Evolutionary conservation across 2,113 vertebrate species (phyloP), one percentile per base, ranked within the genome.

Genomic region (Pachypanchax playfairii): DNA sequence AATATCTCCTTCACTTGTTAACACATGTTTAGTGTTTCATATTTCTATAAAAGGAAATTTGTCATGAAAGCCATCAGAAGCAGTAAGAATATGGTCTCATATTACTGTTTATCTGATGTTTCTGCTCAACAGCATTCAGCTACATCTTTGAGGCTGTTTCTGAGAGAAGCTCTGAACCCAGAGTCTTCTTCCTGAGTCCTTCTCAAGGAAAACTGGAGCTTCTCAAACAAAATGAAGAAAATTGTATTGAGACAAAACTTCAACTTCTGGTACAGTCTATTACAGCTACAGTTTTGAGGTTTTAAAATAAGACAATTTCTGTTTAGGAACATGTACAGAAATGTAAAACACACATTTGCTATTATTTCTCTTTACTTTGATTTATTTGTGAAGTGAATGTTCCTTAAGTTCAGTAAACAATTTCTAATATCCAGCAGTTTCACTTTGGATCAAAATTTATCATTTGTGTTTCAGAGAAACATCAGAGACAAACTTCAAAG

Each of bases 401-500:
- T n/a, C n/a, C n/a, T n/a, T n/a, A n/a, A n/a, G n/a, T n/a, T n/a
- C n/a, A n/a, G n/a, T n/a, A n/a, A n/a, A n/a, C n/a, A n/a, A n/a
- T n/a, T n/a, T n/a, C n/a, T n/a, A n/a, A n/a, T n/a, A n/a, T n/a
- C n/a, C n/a, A n/a, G n/a, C n/a, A n/a, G n/a, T n/a, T n/a, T n/a
- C n/a, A n/a, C n/a, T n/a, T n/a, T n/a, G n/a, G n/a, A n/a, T n/a
- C n/a, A n/a, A n/a, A n/a, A n/a, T n/a, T n/a, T n/a, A n/a, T n/a
- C n/a, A n/a, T n/a, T n/a, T n/a, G n/a, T n/a, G n/a, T 61, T 76
- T 15, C 77, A 96, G 94, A 93, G 90, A 5, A 90, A 92, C 55
- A 93, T 95, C 50, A 91, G 89, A 79, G 93, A 98, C 83, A 95
- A 88, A 46, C 88, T 98, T 38, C 92, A 84, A 2, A 92, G 87